Conservation (phyloP, 2,113 vertebrate species). For the Mormyrus lacerda region DNA sequence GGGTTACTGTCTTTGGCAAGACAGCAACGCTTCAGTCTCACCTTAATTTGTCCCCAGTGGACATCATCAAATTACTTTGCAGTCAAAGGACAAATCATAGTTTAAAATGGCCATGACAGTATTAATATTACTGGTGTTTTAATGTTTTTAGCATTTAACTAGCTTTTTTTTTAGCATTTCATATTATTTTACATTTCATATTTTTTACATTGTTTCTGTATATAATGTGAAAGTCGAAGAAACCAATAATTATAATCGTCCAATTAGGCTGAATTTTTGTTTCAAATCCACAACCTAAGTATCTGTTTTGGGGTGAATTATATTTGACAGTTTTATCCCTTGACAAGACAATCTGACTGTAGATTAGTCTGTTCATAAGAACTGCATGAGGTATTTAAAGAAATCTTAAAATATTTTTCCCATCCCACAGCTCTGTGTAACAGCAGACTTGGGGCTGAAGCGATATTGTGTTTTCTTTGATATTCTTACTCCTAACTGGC, state of each 20-base stretch:
- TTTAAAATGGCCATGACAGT: neutral
- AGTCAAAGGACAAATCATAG: neutral
- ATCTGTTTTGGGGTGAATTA: neutral
- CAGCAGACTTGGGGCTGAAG: neutral
- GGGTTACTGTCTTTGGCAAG: neutral
- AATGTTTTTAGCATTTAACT: neutral
- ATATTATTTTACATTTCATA: neutral
- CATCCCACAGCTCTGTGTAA: neutral
- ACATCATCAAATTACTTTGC: neutral
- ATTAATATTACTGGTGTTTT: neutral
- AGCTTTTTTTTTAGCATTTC: neutral
- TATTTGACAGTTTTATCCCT: neutral
- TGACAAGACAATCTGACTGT: neutral
- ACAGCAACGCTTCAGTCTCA: neutral
- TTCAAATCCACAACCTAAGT: neutral
- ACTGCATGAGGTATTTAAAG: neutral
- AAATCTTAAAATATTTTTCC: neutral
- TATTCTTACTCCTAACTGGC: neutral
- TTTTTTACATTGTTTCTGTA: neutral
- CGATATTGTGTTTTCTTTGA: neutral
- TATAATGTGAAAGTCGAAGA: neutral
- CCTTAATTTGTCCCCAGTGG: neutral
- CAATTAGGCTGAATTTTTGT: neutral
- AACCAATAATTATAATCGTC: neutral
- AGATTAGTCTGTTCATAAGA: neutral